phyloP scores from a whole-genome alignment of 2,113 vertebrate species.

The Takifugu flavidus region DNA sequence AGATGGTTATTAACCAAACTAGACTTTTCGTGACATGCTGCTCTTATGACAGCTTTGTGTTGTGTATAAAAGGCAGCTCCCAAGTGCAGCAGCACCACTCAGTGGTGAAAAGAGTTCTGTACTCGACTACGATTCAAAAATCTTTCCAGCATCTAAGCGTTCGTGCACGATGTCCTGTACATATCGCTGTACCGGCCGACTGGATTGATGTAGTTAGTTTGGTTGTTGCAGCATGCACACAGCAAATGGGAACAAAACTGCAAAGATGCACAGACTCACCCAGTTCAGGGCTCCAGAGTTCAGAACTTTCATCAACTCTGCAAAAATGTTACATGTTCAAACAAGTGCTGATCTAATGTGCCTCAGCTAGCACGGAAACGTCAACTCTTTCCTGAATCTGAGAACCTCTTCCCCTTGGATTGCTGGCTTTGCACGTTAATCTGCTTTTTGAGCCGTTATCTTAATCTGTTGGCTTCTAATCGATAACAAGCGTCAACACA shows the following conservation, averaged over 20 bases:
- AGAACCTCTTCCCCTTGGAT: background rate
- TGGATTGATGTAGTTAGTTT: constrained; percentile 3
- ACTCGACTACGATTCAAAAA: background rate
- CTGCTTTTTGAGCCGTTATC: background rate
- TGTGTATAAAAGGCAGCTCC: constrained; percentile 13
- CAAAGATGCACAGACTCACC: background rate
- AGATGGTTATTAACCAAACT: background rate
- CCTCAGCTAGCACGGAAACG: constrained; percentile 1
- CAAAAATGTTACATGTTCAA: constrained; percentile 43
- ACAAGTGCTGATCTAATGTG: constrained; percentile 32
- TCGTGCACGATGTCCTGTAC: background rate
- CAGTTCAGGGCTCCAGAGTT: constrained; percentile 6
- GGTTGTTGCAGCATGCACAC: constrained; percentile 15
- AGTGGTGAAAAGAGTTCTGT: constrained; percentile 33
- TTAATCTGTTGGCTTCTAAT: background rate
- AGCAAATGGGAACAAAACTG: constrained; percentile 14
- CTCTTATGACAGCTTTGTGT: background rate
- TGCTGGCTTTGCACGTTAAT: background rate
- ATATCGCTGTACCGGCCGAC: background rate
- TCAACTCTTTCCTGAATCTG: background rate
- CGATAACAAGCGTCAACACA: background rate
- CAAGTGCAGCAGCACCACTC: constrained; percentile 44
- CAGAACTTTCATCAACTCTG: constrained; percentile 27
- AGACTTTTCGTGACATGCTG: background rate
- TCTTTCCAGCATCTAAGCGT: background rate